These are phyloP conservation scores for Mya arenaria DNA, from an alignment of 1,140 invertebrate species.

Conservation along the genomic window DNA sequence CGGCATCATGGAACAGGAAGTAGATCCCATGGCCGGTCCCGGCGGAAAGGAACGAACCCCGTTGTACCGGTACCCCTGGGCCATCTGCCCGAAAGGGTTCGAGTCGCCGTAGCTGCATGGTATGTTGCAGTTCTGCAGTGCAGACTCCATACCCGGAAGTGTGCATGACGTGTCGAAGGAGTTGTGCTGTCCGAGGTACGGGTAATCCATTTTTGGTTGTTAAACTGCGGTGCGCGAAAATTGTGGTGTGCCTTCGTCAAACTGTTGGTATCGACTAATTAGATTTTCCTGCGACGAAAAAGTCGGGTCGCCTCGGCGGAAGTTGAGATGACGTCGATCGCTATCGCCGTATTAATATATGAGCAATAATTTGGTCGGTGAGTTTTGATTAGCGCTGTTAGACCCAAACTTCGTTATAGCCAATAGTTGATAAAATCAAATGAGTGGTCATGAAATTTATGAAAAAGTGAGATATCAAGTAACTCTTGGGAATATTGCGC, in stretches of 20 bases:
- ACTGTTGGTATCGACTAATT: constrained; percentile 55
- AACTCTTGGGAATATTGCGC: constrained; percentile 52
- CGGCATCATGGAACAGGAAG: constrained; percentile 76
- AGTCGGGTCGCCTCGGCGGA: constrained; percentile 41
- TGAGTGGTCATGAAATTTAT: constrained; percentile 59
- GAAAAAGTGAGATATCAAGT: constrained; percentile 57
- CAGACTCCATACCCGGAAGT: constrained; percentile 85
- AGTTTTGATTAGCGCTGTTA: constrained; percentile 39
- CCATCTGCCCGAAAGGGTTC: constrained; percentile 93
- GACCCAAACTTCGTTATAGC: constrained; percentile 43
- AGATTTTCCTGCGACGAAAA: constrained; percentile 54
- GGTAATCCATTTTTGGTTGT: constrained; percentile 64
- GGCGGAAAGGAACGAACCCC: constrained; percentile 73
- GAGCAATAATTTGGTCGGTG: constrained; percentile 45
- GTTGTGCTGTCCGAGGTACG: constrained; percentile 68
- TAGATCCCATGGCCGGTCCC: constrained; percentile 69
- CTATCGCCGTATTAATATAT: constrained; percentile 52
- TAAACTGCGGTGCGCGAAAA: constrained; percentile 11
- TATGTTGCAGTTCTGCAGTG: constrained; percentile 84
- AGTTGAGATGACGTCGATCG: constrained; percentile 33
- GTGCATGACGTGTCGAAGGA: constrained; percentile 69
- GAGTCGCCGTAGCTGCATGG: constrained; percentile 92
- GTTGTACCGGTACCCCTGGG: constrained; percentile 80
- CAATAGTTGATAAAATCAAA: constrained; percentile 53
- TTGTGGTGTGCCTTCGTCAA: constrained; percentile 18